phyloP scores from a whole-genome alignment of 2,888 invertebrate species.

The Parnassius mnemosyne region DNA sequence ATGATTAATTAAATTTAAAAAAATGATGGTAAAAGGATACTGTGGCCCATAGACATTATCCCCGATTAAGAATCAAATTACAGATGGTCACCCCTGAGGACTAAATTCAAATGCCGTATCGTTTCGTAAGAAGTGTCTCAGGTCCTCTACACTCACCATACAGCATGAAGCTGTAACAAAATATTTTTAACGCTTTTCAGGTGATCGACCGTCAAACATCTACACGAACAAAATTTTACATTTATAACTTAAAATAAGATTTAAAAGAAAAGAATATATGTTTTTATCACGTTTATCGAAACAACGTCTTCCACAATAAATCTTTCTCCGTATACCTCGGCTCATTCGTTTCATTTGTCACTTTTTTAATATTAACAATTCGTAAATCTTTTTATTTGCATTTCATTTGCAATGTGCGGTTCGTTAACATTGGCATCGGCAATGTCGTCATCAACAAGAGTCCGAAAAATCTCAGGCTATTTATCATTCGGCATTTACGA shows the following conservation, averaged over 20 bases:
- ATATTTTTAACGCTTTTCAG: too few relatives aligned
- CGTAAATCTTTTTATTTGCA: slow-evolving; percentile 18
- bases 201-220: too few relatives aligned
- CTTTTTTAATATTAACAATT: slow-evolving; percentile 18
- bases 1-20: too few relatives aligned
- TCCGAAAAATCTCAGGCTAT: slow-evolving; percentile 35
- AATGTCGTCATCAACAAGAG: slow-evolving; percentile 16
- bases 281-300: background rate
- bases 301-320: slow-evolving; percentile 5
- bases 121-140: too few relatives aligned
- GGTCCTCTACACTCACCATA: too few relatives aligned
- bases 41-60: too few relatives aligned
- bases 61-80: too few relatives aligned
- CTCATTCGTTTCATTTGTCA: slow-evolving; percentile 20
- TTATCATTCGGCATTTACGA: slow-evolving; percentile 36
- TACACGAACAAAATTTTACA: too few relatives aligned
- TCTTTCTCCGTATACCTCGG: slow-evolving; percentile 3
- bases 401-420: slow-evolving; percentile 18
- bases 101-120: too few relatives aligned
- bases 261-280: background rate
- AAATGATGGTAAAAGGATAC: too few relatives aligned
- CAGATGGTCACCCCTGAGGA: too few relatives aligned
- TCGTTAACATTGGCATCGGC: slow-evolving; percentile 24
- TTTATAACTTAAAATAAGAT: background rate
- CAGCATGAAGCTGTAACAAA: too few relatives aligned